A percentile compares a stretch with the other conserved stretches of the same genome.
phyloP scores from a whole-genome alignment of 2,888 invertebrate genomes.

The Hypercompe scribonia region DNA sequence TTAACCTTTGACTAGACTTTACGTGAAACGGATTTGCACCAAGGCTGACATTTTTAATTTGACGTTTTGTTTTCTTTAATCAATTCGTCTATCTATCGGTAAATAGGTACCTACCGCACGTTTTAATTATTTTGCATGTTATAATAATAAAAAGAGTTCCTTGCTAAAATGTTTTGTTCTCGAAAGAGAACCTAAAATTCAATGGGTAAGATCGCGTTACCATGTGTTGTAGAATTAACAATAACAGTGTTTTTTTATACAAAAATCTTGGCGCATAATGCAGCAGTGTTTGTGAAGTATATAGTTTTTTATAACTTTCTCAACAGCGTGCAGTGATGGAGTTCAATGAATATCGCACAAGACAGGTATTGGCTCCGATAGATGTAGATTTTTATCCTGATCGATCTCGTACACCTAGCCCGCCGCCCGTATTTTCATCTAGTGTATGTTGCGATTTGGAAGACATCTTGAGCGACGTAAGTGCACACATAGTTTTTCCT shows the following conservation, averaged over 20 bases:
- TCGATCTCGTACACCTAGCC: constrained; percentile 74
- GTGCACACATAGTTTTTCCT: constrained; percentile 57
- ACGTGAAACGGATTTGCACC: constrained; percentile 46
- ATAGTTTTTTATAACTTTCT: constrained; percentile 66
- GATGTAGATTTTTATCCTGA: constrained; percentile 74
- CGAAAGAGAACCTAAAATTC: constrained; percentile 82
- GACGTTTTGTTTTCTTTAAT: constrained; percentile 65
- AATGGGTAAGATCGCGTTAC: constrained; percentile 76
- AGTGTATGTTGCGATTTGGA: constrained; percentile 81
- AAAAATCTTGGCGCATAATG: constrained; percentile 44
- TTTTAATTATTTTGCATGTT: constrained; percentile 44
- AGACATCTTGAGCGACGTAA: constrained; percentile 85
- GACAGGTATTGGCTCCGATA: constrained; percentile 79
- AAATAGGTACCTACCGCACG: constrained; percentile 57
- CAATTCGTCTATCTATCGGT: constrained; percentile 43
- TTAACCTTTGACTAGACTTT: not conserved
- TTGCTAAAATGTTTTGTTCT: constrained; percentile 80
- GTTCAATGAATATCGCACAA: constrained; percentile 79
- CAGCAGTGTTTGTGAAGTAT: constrained; percentile 65
- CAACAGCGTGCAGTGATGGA: constrained; percentile 84
- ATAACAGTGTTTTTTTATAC: constrained; percentile 40
- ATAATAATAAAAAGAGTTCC: constrained; percentile 34
- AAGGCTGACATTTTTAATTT: constrained; percentile 59
- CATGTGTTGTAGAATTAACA: constrained; percentile 32
- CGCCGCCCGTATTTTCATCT: constrained; percentile 75